These are phyloP conservation scores for Tylochromis polylepis DNA, from an alignment of 2,113 vertebrate genomes.

Conservation along the genomic window DNA sequence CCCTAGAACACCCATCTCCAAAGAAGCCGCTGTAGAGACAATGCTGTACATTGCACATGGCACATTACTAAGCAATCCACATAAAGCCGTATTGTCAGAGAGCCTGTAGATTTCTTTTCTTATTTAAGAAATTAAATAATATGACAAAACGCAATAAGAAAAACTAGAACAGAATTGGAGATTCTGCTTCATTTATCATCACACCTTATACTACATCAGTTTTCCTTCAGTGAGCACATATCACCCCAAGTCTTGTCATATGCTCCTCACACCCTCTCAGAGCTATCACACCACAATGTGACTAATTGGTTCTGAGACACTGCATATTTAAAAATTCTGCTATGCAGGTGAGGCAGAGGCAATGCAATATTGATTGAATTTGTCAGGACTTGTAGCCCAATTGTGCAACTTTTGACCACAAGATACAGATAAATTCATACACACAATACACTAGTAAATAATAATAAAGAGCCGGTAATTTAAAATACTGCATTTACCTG, in stretches of 20 bases:
- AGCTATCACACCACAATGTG: slow-evolving; percentile 14
- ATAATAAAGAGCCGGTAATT: neutral
- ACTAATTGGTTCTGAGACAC: slow-evolving; percentile 14
- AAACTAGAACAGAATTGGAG: neutral
- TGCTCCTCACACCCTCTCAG: slow-evolving; percentile 13
- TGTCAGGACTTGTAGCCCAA: neutral
- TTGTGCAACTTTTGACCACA: neutral
- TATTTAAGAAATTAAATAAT: neutral
- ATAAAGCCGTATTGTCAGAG: neutral
- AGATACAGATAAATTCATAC: neutral
- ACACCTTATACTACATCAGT: neutral
- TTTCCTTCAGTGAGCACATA: neutral
- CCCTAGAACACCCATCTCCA: slow-evolving; percentile 34
- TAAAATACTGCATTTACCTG: neutral
- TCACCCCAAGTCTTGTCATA: slow-evolving; percentile 14
- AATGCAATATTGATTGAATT: neutral
- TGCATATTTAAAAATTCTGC: neutral
- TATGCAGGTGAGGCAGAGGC: neutral
- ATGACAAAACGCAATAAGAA: neutral
- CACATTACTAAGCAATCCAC: slow-evolving; percentile 17
- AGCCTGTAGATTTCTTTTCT: slow-evolving; percentile 3
- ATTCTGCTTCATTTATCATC: neutral
- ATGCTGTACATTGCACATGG: slow-evolving; percentile 6
- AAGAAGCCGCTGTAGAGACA: slow-evolving; percentile 36
- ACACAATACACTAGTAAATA: neutral